phyloP scores from a whole-genome alignment of 2,888 invertebrate species.

The Aproaerema taeniolella region DNA sequence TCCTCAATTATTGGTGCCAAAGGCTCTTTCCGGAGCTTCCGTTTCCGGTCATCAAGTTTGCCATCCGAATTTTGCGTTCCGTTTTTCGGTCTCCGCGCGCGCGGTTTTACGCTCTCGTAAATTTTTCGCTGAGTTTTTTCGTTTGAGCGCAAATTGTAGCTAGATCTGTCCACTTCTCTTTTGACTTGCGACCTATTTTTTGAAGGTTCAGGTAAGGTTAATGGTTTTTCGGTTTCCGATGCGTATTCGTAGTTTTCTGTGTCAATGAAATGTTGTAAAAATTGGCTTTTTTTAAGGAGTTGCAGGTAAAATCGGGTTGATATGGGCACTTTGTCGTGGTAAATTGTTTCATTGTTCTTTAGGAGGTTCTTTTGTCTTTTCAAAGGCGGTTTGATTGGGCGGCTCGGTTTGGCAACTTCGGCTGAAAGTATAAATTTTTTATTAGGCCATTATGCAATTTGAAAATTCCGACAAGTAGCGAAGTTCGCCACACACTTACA shows the following conservation, averaged over 20 bases:
- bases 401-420: constrained; percentile 36
- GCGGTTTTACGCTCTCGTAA: constrained; percentile 36
- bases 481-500: too few relatives aligned
- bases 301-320: constrained; percentile 65
- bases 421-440: constrained; percentile 28
- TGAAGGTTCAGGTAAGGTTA: constrained; percentile 33
- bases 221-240: constrained; percentile 51
- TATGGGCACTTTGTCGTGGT: constrained; percentile 64
- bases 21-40: constrained; percentile 40
- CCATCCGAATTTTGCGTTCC: constrained; percentile 24
- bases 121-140: constrained; percentile 57
- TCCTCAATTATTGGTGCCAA: constrained; percentile 64
- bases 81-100: constrained; percentile 27
- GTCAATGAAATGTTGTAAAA: constrained; percentile 48
- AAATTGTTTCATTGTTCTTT: constrained; percentile 57
- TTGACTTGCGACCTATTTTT: constrained; percentile 33
- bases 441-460: too few relatives aligned
- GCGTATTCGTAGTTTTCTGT: constrained; percentile 61
- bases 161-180: constrained; percentile 38
- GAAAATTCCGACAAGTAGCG: too few relatives aligned
- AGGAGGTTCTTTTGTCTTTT: constrained; percentile 53
- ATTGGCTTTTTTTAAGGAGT: constrained; percentile 59
- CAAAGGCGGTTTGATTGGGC: constrained; percentile 34
- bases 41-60: constrained; percentile 23
- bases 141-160: constrained; percentile 54